phyloP scores from a whole-genome alignment of 2,113 vertebrate genomes.

The Sterrhoptilus dennistouni region DNA sequence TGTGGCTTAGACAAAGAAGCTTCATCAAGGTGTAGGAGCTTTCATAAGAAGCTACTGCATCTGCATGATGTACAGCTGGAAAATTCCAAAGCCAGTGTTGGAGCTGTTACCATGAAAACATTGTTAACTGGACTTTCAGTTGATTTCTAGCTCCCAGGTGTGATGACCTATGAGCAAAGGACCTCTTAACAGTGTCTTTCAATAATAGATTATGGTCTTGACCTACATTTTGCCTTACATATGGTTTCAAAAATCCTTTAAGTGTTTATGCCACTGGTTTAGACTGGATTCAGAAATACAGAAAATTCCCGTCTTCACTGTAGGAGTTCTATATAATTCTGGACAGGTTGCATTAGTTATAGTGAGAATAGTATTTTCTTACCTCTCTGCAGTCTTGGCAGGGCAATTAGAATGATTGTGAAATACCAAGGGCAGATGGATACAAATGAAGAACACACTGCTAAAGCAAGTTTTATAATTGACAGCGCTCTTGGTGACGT shows the following conservation, averaged over 20 bases:
- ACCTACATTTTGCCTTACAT: not conserved
- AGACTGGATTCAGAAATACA: not conserved
- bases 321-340: not conserved
- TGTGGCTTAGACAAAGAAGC: not conserved
- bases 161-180: not conserved
- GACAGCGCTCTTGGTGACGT: rapidly evolving
- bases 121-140: not conserved
- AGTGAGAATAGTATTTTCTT: not conserved
- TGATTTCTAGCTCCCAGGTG: not conserved
- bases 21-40: not conserved
- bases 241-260: not conserved
- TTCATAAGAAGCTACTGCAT: not conserved
- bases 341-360: not conserved
- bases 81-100: not conserved
- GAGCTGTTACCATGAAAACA: rapidly evolving
- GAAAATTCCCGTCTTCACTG: not conserved
- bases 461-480: not conserved
- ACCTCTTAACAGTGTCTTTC: not conserved
- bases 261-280: not conserved
- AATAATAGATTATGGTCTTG: not conserved
- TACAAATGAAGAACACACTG: not conserved
- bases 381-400: not conserved
- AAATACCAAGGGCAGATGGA: not conserved
- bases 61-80: not conserved
- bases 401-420: not conserved